Conservation (phyloP, 1,140 invertebrate species). For the Drosophila quadrilineata region DNA sequence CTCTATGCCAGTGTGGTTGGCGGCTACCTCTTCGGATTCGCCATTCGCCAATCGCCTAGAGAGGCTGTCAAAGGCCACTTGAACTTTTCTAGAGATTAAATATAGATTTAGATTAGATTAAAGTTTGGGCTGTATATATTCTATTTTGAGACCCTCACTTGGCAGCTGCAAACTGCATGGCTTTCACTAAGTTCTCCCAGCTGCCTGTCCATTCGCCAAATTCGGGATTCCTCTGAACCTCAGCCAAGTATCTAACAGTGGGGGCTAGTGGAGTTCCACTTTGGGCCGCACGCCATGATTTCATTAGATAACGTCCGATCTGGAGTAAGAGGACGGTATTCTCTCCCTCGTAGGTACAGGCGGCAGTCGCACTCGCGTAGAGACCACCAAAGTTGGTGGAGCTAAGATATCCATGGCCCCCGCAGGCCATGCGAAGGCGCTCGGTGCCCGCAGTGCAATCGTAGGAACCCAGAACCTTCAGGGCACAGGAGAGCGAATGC, state of each 20-base stretch:
- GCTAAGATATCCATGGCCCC: constrained; percentile 95
- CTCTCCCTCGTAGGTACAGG: constrained; percentile 97
- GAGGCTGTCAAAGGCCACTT: constrained; percentile 85
- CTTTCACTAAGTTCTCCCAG: constrained; percentile 84
- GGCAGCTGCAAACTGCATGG: constrained; percentile 86
- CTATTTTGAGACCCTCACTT: constrained; percentile 82
- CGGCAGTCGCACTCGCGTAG: constrained; percentile 90
- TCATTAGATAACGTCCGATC: constrained; percentile 91
- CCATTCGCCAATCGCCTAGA: constrained; percentile 83
- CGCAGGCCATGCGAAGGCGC: constrained; percentile 91
- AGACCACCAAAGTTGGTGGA: constrained; percentile 91
- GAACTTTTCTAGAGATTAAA: constrained; percentile 85
- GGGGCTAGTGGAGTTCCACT: constrained; percentile 83
- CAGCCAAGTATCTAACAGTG: constrained; percentile 86
- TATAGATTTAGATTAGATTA: no score
- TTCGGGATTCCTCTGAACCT: constrained; percentile 62
- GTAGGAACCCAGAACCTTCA: constrained; percentile 92
- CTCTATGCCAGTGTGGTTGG: constrained; percentile 92
- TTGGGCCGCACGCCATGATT: constrained; percentile 86
- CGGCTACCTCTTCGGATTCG: constrained; percentile 89
- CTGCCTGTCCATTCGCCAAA: constrained; percentile 84
- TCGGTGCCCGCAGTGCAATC: constrained; percentile 89
- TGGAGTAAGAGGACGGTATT: constrained; percentile 96
- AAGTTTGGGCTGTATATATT: no score
- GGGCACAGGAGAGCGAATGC: constrained; percentile 92